These are phyloP conservation scores for Sylvietta virens DNA, from an alignment of 2,113 vertebrate species.

Conservation along the genomic window DNA sequence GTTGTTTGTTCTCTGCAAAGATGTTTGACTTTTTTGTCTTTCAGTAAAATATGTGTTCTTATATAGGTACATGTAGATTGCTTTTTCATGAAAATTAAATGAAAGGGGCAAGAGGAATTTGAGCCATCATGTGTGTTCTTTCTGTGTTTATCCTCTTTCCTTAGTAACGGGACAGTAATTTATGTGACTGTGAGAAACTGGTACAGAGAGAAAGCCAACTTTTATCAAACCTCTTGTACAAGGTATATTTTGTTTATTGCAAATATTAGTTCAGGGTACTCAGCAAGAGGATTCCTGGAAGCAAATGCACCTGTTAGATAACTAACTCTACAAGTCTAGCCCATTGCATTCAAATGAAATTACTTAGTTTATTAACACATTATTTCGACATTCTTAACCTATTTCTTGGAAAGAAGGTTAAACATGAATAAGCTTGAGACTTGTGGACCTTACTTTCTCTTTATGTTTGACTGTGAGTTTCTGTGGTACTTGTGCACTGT, in stretches of 20 bases:
- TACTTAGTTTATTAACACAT: background rate
- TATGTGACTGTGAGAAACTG: background rate
- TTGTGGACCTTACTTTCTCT: background rate
- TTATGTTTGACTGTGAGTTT: background rate
- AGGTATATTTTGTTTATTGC: background rate
- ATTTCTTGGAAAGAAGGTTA: background rate
- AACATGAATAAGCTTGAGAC: background rate
- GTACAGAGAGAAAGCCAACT: background rate
- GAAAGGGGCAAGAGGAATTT: background rate
- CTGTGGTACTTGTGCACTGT: rapidly evolving
- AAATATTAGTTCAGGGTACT: background rate
- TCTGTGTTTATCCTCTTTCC: background rate
- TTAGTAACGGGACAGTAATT: background rate
- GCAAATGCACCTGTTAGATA: background rate
- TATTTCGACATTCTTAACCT: background rate
- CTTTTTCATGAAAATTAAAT: background rate
- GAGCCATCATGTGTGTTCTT: background rate
- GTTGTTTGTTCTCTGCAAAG: background rate
- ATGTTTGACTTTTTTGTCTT: background rate
- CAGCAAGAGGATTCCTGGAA: background rate
- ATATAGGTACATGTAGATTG: background rate
- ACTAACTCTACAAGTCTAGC: background rate
- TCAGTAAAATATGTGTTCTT: background rate
- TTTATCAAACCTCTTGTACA: background rate
- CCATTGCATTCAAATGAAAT: background rate